Percentiles rank a stretch among this genome's conserved stretches.
Conservation (phyloP, 2,888 invertebrate genomes). For the Pyralis farinalis region DNA sequence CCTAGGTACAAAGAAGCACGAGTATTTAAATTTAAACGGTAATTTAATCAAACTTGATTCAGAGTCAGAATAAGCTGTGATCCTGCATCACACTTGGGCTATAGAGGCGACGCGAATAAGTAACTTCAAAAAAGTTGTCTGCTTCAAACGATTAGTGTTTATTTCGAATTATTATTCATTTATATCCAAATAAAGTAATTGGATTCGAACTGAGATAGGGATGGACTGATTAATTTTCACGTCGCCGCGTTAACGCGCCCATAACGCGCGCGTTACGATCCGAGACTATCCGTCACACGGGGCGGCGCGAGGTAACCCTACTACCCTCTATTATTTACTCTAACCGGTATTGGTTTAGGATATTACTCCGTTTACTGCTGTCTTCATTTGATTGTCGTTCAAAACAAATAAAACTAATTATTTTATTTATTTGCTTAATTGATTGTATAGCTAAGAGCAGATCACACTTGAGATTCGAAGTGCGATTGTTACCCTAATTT, state of each 20-base stretch:
- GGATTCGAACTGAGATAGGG: conserved; percentile 1
- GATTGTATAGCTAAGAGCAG: too few relatives aligned
- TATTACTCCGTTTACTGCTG: conserved; percentile 15
- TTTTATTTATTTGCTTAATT: too few relatives aligned
- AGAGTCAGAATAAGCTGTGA: too few relatives aligned
- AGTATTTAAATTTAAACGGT: too few relatives aligned
- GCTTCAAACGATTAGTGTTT: too few relatives aligned
- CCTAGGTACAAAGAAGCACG: too few relatives aligned
- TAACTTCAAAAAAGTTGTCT: too few relatives aligned
- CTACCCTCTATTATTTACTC: conserved; percentile 21
- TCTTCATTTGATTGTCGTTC: conserved; percentile 18
- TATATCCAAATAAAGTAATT: conserved; percentile 2
- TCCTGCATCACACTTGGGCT: too few relatives aligned
- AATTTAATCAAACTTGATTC: too few relatives aligned
- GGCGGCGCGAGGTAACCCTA: conserved; percentile 14
- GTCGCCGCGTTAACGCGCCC: conserved; percentile 7
- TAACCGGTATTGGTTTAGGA: conserved; percentile 21
- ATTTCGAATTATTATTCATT: not conserved
- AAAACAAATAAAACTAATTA: conserved; percentile 10
- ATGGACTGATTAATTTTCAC: conserved; percentile 7
- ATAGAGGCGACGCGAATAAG: too few relatives aligned
- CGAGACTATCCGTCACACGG: conserved; percentile 2
- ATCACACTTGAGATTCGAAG: too few relatives aligned
- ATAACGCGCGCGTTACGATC: not conserved
- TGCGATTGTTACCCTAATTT: too few relatives aligned